Percentiles rank a stretch among this genome's conserved stretches.
phyloP scores from a whole-genome alignment of 2,888 invertebrate genomes.

The Coenonympha arcania region DNA sequence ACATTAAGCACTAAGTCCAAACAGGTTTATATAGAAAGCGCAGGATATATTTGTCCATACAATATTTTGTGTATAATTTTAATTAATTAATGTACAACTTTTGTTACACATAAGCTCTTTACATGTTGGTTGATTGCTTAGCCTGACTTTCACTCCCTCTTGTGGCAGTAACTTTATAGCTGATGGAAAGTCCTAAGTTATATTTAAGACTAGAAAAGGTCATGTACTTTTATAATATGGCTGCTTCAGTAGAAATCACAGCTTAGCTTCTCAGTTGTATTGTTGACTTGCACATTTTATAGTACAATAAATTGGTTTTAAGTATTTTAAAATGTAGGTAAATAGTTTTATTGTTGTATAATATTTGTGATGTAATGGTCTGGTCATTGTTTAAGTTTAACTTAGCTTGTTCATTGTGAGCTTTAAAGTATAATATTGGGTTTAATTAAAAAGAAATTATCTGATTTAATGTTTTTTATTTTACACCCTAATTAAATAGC shows the following conservation, averaged over 20 bases:
- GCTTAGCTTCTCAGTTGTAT: not conserved
- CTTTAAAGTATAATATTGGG: constrained; percentile 56
- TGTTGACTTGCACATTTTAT: not conserved
- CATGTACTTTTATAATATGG: not conserved
- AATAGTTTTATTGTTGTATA: constrained; percentile 28
- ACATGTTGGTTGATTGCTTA: too few species aligned
- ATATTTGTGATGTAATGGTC: constrained; percentile 49
- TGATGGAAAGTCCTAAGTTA: too few species aligned
- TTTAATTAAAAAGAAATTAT: constrained; percentile 35
- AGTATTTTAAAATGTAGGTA: constrained; percentile 8
- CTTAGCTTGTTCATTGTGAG: constrained; percentile 56
- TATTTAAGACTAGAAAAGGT: too few species aligned
- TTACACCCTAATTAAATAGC: not conserved
- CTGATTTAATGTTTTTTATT: constrained; percentile 15
- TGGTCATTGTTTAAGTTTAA: constrained; percentile 67
- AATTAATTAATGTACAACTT: too few species aligned
- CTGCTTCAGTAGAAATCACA: not conserved
- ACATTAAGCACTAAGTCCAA: too few species aligned
- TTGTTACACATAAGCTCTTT: too few species aligned
- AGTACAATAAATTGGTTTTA: constrained; percentile 3
- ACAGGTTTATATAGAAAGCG: too few species aligned
- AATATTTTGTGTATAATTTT: too few species aligned
- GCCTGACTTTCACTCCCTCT: too few species aligned
- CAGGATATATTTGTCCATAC: too few species aligned
- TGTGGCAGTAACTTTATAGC: too few species aligned